A percentile compares a stretch with the other conserved stretches of the same genome.
These are phyloP conservation scores for Nasonia vitripennis DNA, from an alignment of 1,140 invertebrate species.

Conservation along the genomic window DNA sequence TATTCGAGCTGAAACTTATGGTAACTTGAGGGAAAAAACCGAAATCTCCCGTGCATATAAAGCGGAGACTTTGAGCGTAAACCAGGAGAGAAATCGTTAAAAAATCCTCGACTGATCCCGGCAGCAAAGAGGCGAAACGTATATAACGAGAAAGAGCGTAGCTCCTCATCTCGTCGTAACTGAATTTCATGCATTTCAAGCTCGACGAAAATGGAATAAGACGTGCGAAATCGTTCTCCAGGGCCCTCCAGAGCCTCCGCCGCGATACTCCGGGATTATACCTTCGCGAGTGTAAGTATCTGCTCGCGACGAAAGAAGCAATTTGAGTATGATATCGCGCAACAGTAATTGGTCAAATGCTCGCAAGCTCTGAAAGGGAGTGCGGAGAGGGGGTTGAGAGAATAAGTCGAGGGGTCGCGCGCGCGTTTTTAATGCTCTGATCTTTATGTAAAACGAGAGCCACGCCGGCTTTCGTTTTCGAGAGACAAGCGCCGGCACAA, in stretches of 20 bases:
- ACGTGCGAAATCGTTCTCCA: constrained; percentile 48
- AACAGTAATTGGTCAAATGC: constrained; percentile 59
- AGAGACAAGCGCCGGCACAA: constrained; percentile 59
- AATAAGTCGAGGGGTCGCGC: constrained; percentile 30
- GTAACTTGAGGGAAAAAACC: no score
- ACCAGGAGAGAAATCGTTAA: neutral
- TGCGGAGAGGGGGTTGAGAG: neutral
- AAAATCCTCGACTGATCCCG: neutral
- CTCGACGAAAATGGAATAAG: constrained; percentile 52
- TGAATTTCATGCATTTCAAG: constrained; percentile 59
- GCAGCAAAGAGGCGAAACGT: neutral
- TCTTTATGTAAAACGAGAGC: constrained; percentile 69
- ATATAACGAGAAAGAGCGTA: neutral
- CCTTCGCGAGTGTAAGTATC: neutral
- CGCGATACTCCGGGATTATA: neutral
- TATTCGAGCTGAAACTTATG: no score
- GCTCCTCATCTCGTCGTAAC: constrained; percentile 27
- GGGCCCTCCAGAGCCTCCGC: constrained; percentile 22
- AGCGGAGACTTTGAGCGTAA: neutral
- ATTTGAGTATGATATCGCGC: constrained; percentile 57
- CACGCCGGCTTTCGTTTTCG: constrained; percentile 8
- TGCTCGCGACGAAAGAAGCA: constrained; percentile 55
- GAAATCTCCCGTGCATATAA: no score
- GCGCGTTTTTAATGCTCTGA: constrained; percentile 71
- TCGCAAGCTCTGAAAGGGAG: constrained; percentile 20